Percentiles rank a stretch among this genome's conserved stretches.
Conservation (phyloP, 2,113 vertebrate species). For the Genyomyrus donnyi region DNA sequence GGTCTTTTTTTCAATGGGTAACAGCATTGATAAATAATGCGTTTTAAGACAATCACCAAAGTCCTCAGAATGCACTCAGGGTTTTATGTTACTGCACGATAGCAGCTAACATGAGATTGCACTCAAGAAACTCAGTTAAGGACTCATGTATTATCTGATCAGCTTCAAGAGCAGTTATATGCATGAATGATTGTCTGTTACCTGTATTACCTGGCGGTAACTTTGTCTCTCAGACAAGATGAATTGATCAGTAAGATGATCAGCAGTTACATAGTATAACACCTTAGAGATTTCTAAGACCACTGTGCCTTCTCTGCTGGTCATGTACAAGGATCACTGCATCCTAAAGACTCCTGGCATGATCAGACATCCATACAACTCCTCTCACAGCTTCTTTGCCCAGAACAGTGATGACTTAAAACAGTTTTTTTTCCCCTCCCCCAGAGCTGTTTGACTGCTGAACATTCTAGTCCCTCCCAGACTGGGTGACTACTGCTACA, state of each 20-base stretch:
- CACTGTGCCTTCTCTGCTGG: neutral
- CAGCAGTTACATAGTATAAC: neutral
- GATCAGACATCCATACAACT: neutral
- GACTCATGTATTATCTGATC: neutral
- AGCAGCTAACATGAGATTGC: neutral
- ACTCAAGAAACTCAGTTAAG: neutral
- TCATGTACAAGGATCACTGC: neutral
- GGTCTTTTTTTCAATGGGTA: neutral
- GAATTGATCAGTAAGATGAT: neutral
- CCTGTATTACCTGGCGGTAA: neutral
- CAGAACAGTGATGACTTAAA: neutral
- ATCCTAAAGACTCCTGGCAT: neutral
- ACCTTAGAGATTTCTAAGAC: neutral
- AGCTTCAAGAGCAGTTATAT: neutral
- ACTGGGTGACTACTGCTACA: neutral
- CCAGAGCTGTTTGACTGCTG: neutral
- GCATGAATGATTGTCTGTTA: neutral
- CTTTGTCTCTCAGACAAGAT: neutral
- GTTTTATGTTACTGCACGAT: neutral
- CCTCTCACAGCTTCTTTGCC: neutral
- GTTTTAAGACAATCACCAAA: neutral
- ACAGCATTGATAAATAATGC: neutral
- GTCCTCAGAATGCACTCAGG: neutral
- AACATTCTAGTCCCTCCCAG: neutral
- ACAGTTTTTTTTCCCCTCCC: neutral